Conservation (phyloP, 2,113 vertebrate species). For the Rhea pennata region DNA sequence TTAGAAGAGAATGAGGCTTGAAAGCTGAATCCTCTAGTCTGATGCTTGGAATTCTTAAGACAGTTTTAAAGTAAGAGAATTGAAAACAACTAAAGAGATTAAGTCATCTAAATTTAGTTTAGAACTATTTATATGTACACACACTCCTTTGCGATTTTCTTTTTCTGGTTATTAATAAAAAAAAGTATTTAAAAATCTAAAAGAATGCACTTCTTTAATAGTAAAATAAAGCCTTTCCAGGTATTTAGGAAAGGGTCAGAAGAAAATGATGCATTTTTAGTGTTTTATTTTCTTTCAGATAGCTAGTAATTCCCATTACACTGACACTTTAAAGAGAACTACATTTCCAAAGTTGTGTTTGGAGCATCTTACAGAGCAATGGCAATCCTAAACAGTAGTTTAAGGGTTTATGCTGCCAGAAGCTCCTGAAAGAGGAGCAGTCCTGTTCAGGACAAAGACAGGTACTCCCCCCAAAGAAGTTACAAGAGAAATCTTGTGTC, state of each 20-base stretch:
- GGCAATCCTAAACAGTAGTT: background rate
- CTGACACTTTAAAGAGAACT: background rate
- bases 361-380: background rate
- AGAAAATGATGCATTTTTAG: background rate
- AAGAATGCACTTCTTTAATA: rapidly evolving
- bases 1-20: background rate
- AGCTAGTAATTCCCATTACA: background rate
- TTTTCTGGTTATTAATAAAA: background rate
- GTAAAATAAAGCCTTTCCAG: background rate
- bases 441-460: background rate
- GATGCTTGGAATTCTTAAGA: background rate
- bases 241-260: background rate
- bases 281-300: background rate
- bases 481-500: background rate
- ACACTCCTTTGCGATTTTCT: background rate
- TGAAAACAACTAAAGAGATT: background rate
- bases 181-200: background rate
- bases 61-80: background rate
- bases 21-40: background rate
- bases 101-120: background rate
- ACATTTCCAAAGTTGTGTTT: background rate
- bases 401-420: background rate
- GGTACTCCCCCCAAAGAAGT: background rate
- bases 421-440: background rate
- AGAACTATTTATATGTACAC: background rate